These are phyloP conservation scores for Gavialis gangeticus DNA, from an alignment of 2,113 vertebrate species.

Conservation along the genomic window DNA sequence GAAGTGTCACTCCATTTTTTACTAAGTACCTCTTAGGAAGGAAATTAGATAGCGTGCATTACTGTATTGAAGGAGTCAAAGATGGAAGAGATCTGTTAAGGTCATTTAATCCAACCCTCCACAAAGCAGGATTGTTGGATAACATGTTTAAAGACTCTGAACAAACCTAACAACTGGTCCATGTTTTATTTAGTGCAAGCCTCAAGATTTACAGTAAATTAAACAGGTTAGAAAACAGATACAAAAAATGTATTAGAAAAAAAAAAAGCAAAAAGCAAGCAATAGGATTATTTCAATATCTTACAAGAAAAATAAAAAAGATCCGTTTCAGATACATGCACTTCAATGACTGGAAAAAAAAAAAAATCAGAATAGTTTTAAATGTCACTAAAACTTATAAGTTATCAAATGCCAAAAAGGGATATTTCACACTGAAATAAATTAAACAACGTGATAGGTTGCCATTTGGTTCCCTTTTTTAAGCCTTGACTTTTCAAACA, in stretches of 20 bases:
- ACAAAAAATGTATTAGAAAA: not conserved
- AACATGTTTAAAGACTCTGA: not conserved
- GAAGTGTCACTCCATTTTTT: not conserved
- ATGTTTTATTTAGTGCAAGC: not conserved
- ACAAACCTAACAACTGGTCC: not conserved
- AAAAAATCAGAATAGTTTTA: not conserved
- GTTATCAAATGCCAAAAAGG: not conserved
- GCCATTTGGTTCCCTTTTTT: not conserved
- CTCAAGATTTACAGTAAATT: not conserved
- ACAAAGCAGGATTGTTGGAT: fast-evolving
- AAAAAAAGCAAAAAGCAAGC: not conserved
- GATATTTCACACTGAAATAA: slow-evolving; percentile 1
- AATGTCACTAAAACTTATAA: not conserved
- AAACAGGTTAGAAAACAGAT: not conserved
- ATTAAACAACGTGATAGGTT: not conserved
- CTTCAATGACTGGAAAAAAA: not conserved
- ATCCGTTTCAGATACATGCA: not conserved
- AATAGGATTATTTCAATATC: not conserved
- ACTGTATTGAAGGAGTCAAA: not conserved
- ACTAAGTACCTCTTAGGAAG: not conserved
- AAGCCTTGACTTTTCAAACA: not conserved
- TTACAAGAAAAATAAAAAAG: not conserved
- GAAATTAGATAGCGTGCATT: not conserved
- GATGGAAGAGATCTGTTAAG: not conserved
- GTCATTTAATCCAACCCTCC: not conserved